A percentile compares a stretch with the other conserved stretches of the same genome.
These are phyloP conservation scores for Eilema depressum DNA, from an alignment of 2,888 invertebrate genomes.

Conservation along the genomic window DNA sequence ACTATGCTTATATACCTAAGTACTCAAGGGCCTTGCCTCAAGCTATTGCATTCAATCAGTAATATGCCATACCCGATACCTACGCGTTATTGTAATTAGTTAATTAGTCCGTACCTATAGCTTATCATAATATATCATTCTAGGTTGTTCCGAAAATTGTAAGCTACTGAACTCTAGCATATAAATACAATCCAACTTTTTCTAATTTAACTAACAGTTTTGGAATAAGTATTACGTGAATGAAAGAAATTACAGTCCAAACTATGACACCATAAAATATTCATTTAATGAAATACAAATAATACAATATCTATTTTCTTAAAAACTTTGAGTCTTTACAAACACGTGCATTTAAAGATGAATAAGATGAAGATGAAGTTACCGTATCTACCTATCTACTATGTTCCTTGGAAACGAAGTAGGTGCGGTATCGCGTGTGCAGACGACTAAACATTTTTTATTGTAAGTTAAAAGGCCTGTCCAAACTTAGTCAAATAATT, in stretches of 20 bases:
- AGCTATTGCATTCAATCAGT: neutral
- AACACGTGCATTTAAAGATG: neutral
- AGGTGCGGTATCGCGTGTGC: constrained; percentile 36
- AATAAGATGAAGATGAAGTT: neutral
- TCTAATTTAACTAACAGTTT: neutral
- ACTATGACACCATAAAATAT: too few species aligned
- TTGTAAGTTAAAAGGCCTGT: constrained; percentile 21
- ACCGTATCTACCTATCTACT: neutral
- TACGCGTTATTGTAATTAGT: neutral
- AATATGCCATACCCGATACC: neutral
- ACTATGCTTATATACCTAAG: too few species aligned
- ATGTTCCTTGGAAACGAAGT: neutral
- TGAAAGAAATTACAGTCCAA: neutral
- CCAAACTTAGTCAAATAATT: constrained; percentile 9
- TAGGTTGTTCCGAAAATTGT: neutral
- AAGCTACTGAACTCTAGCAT: neutral
- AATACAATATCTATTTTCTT: neutral
- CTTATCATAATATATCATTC: too few species aligned
- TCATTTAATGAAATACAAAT: too few species aligned
- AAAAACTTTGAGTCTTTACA: neutral
- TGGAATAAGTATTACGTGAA: neutral
- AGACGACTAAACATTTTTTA: constrained; percentile 18
- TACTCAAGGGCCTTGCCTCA: neutral
- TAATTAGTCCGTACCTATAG: neutral
- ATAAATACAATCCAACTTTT: neutral